A percentile compares a stretch with the other conserved stretches of the same genome.
phyloP scores from a whole-genome alignment of 37 sponge, comb jelly and placozoan genomes.

The Amphimedon queenslandica region DNA sequence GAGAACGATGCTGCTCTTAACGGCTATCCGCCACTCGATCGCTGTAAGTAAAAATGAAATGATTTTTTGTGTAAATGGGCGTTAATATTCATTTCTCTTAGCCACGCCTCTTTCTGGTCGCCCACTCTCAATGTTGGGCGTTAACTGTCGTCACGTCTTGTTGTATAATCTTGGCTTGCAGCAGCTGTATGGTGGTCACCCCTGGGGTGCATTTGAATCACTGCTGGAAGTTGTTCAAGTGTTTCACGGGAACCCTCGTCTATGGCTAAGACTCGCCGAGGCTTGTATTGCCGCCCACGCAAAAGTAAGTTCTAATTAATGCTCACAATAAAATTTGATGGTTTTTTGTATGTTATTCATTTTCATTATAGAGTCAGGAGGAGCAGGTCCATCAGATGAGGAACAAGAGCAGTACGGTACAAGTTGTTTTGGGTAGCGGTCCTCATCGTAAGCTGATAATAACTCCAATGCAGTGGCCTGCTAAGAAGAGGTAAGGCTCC shows the following conservation, averaged over 20 bases:
- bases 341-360: not conserved
- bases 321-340: not conserved
- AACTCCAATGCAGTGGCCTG: constrained; percentile 30
- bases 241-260: constrained; percentile 84
- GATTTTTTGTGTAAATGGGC: not conserved
- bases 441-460: constrained; percentile 66
- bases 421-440: constrained; percentile 68
- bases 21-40: constrained; percentile 76
- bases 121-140: constrained; percentile 67
- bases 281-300: constrained; percentile 78
- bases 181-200: constrained; percentile 87
- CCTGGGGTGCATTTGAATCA: constrained; percentile 86
- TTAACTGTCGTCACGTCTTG: constrained; percentile 88
- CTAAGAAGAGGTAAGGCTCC: constrained; percentile 8
- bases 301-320: constrained; percentile 22
- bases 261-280: constrained; percentile 96
- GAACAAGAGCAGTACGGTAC: constrained; percentile 68
- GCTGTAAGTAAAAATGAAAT: constrained; percentile 30
- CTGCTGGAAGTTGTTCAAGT: constrained; percentile 88
- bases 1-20: constrained; percentile 92
- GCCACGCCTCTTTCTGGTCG: constrained; percentile 86
- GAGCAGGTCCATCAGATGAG: constrained; percentile 27
- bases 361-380: constrained; percentile 10
- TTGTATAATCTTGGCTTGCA: constrained; percentile 92
- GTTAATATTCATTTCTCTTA: not conserved